These are phyloP conservation scores for Antheraea yamamai DNA, from an alignment of 2,888 invertebrate species.

Conservation along the genomic window DNA sequence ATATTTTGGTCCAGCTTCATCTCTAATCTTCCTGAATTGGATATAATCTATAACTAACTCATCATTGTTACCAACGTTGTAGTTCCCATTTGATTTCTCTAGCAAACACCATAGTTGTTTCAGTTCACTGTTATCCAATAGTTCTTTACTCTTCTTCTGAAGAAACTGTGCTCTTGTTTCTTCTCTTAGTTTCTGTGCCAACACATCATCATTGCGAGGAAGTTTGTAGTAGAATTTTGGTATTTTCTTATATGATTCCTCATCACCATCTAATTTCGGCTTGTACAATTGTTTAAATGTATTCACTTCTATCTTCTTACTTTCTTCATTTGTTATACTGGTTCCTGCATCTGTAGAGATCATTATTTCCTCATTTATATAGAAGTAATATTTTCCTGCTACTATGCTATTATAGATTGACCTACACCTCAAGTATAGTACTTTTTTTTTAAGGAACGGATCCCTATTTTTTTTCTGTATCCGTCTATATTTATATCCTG, in stretches of 20 bases:
- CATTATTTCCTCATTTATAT: neutral
- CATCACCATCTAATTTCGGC: slow-evolving; percentile 70
- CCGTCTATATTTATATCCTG: no score
- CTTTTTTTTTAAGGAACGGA: no score
- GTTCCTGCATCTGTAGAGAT: slow-evolving; percentile 57
- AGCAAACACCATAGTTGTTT: slow-evolving; percentile 92
- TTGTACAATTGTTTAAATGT: slow-evolving; percentile 81
- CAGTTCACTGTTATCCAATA: slow-evolving; percentile 93
- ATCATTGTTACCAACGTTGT: slow-evolving; percentile 83
- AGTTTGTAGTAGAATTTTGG: slow-evolving; percentile 90
- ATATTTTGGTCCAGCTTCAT: slow-evolving; percentile 88
- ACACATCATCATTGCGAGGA: slow-evolving; percentile 88
- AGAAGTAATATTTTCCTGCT: neutral
- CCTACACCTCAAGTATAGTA: no score
- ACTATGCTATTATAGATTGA: no score
- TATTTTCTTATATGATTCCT: slow-evolving; percentile 83
- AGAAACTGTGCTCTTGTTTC: slow-evolving; percentile 94
- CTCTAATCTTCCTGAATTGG: slow-evolving; percentile 91
- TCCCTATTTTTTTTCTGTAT: no score
- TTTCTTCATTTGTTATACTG: slow-evolving; percentile 70
- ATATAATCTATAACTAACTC: slow-evolving; percentile 93
- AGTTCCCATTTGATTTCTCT: slow-evolving; percentile 90
- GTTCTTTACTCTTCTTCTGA: slow-evolving; percentile 91
- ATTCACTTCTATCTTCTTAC: slow-evolving; percentile 75
- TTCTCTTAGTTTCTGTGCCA: slow-evolving; percentile 91